phyloP scores from a whole-genome alignment of 2,888 invertebrate genomes.

The Sinodicranocentrus sp. region DNA sequence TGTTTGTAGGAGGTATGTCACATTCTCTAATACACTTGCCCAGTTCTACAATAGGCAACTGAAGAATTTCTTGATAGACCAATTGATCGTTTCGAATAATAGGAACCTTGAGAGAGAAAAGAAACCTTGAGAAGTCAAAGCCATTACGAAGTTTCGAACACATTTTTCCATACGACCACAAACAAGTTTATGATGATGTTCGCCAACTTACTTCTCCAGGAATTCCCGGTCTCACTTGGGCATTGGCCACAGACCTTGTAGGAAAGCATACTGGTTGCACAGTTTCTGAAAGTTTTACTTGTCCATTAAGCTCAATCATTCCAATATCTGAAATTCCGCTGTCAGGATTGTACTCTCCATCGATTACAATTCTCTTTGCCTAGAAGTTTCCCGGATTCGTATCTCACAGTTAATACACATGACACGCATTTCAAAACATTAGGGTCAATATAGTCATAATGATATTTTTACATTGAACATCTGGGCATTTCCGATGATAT shows the following conservation, averaged over 20 bases:
- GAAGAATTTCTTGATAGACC: constrained; percentile 66
- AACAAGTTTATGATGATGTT: no score
- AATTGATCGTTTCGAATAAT: constrained; percentile 67
- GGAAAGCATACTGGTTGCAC: constrained; percentile 71
- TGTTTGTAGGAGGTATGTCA: constrained; percentile 67
- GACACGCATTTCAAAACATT: no score
- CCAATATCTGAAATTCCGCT: constrained; percentile 70
- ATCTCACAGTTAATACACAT: no score
- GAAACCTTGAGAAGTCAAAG: no score
- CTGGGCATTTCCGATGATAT: constrained; percentile 67
- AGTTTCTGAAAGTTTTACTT: constrained; percentile 64
- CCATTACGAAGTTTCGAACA: no score
- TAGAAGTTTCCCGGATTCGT: constrained; percentile 8
- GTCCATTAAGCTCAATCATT: constrained; percentile 67
- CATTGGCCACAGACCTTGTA: constrained; percentile 66
- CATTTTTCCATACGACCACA: background rate
- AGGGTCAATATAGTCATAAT: no score
- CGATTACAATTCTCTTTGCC: constrained; percentile 65
- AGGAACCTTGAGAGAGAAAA: constrained; percentile 50
- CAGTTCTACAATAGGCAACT: constrained; percentile 59
- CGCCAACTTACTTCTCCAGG: constrained; percentile 58
- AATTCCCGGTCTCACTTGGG: constrained; percentile 68
- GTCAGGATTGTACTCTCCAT: constrained; percentile 66
- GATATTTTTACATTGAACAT: constrained; percentile 54
- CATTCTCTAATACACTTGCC: constrained; percentile 67